These are phyloP conservation scores for Tichodroma muraria DNA, from an alignment of 2,113 vertebrate species.

Conservation along the genomic window DNA sequence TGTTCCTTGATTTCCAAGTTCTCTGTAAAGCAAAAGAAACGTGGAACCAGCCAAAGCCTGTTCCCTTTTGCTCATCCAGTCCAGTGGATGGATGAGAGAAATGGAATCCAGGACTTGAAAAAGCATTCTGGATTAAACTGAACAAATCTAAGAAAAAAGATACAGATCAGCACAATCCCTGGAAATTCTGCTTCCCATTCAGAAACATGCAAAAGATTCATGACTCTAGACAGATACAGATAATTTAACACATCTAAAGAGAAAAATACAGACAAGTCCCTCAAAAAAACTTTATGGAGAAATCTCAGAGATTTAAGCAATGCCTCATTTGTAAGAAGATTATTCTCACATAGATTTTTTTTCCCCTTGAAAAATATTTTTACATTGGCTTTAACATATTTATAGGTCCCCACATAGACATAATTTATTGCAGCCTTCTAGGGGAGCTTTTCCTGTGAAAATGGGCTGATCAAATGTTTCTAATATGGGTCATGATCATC, in stretches of 20 bases:
- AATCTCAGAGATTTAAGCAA: background rate
- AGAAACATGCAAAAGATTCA: background rate
- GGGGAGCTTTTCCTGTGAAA: background rate
- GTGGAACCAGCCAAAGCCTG: background rate
- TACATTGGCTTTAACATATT: background rate
- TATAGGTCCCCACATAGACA: background rate
- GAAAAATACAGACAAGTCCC: background rate
- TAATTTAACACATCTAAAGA: background rate
- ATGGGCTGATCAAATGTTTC: background rate
- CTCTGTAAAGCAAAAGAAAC: background rate
- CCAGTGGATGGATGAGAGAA: background rate
- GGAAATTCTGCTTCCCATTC: background rate
- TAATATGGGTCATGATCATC: background rate
- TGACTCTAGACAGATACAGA: background rate
- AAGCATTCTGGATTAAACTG: background rate
- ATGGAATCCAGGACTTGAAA: background rate
- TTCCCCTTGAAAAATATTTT: rapidly evolving
- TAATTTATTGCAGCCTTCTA: background rate
- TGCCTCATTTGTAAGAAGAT: background rate
- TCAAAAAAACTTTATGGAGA: background rate
- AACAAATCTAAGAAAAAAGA: too few species aligned
- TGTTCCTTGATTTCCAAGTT: background rate
- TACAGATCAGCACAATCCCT: background rate
- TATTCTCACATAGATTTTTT: background rate
- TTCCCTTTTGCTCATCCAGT: background rate